phyloP scores from a whole-genome alignment of 2,113 vertebrate species.

The Syngnathoides biaculeatus region DNA sequence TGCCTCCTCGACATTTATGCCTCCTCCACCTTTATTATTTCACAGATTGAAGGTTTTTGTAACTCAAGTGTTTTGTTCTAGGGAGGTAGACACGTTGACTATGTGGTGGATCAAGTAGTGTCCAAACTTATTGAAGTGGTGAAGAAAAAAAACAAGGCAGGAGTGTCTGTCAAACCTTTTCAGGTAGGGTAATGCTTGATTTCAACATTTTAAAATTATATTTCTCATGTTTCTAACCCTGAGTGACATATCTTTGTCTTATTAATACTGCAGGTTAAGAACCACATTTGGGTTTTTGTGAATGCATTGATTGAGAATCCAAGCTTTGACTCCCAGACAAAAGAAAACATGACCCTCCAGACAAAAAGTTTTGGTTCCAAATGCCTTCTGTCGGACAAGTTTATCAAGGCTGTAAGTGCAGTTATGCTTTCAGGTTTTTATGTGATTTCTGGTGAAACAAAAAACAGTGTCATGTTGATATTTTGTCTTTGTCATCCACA shows the following conservation, averaged over 20 bases:
- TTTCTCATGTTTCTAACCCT: neutral
- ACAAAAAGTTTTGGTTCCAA: slow-evolving; percentile 97
- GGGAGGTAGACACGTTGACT: slow-evolving; percentile 96
- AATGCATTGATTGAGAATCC: slow-evolving; percentile 98
- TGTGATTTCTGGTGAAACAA: too few relatives aligned
- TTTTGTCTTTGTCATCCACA: slow-evolving; percentile 48
- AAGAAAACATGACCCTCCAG: slow-evolving; percentile 98
- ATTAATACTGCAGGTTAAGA: slow-evolving; percentile 85
- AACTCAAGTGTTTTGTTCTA: slow-evolving; percentile 41
- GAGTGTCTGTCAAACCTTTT: slow-evolving; percentile 97
- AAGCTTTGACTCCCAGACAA: slow-evolving; percentile 96
- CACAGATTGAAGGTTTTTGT: neutral
- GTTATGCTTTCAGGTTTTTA: neutral
- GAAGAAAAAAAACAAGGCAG: slow-evolving; percentile 99
- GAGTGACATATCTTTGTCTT: neutral
- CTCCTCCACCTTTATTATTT: too few relatives aligned
- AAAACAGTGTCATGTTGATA: neutral
- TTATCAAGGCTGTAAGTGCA: slow-evolving; percentile 87
- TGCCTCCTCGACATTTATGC: too few relatives aligned
- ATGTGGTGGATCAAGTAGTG: slow-evolving; percentile 97
- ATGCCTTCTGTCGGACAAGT: slow-evolving; percentile 92
- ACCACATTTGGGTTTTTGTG: slow-evolving; percentile 98
- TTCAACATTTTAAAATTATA: neutral
- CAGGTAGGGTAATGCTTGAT: slow-evolving; percentile 70
- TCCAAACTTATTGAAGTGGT: slow-evolving; percentile 96